Percentiles rank a stretch among this genome's conserved stretches.
Conservation (phyloP, 2,888 invertebrate species). For the Epinotia demarniana region DNA sequence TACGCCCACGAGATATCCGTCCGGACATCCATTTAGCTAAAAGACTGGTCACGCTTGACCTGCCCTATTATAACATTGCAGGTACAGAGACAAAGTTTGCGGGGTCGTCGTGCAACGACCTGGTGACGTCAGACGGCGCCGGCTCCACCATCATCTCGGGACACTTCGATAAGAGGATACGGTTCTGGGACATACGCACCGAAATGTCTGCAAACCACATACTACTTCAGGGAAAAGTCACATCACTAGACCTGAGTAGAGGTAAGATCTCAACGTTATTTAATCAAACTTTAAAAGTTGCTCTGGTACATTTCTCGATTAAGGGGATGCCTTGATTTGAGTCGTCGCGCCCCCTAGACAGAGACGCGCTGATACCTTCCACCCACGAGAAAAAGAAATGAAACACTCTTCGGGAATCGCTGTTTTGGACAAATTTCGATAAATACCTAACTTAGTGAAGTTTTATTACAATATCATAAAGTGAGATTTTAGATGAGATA, state of each 20-base stretch:
- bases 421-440: no score
- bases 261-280: slow-evolving; percentile 82
- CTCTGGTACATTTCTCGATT: not conserved
- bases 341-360: no score
- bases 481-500: no score
- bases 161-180: slow-evolving; percentile 98
- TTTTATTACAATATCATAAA: no score
- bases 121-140: slow-evolving; percentile 94
- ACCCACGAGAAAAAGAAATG: no score
- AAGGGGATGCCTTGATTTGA: no score
- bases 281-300: not conserved
- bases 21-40: not conserved
- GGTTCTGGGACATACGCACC: slow-evolving; percentile 98
- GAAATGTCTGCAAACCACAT: slow-evolving; percentile 95
- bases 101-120: slow-evolving; percentile 98
- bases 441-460: no score
- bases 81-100: slow-evolving; percentile 97
- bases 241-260: slow-evolving; percentile 96
- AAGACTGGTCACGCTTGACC: slow-evolving; percentile 8
- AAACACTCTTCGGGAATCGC: no score
- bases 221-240: slow-evolving; percentile 95
- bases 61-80: slow-evolving; percentile 60
- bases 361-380: no score
- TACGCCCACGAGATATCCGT: not conserved
- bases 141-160: slow-evolving; percentile 97